Evolutionary conservation across 2,113 vertebrate species (phyloP).

Genomic region (human): DNA sequence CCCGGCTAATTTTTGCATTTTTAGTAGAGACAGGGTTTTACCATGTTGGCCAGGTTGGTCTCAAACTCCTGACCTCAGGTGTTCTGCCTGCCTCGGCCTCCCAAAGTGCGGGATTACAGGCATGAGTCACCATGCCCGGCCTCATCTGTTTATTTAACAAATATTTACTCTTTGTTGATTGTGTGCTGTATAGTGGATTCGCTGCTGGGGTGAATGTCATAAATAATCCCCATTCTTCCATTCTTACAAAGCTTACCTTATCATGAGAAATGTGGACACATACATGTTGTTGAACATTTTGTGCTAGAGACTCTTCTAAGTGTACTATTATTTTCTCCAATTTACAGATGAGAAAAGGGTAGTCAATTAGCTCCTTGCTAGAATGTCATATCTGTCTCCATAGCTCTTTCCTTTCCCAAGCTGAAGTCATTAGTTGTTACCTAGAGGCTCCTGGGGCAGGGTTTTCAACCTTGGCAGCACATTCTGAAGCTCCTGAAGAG

Average conservation of each 20-base stretch:
- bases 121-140: too few relatives aligned
- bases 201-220: background rate
- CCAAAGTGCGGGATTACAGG: too few relatives aligned
- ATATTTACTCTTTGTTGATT: background rate
- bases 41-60: too few relatives aligned
- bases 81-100: too few relatives aligned
- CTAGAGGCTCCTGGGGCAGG: background rate
- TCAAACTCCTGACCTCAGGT: too few relatives aligned
- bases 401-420: background rate
- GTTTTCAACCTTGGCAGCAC: background rate
- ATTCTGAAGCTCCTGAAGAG: background rate
- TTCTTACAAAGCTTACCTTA: background rate
- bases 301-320: background rate
- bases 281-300: background rate
- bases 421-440: background rate
- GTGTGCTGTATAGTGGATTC: background rate
- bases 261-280: background rate
- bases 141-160: background rate
- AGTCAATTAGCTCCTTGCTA: background rate
- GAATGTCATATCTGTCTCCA: background rate
- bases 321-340: background rate
- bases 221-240: background rate
- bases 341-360: background rate
- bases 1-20: too few relatives aligned
- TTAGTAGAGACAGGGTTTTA: too few relatives aligned